These are phyloP conservation scores for Polydrusus cervinus DNA, from an alignment of 2,888 invertebrate species.

Conservation along the genomic window DNA sequence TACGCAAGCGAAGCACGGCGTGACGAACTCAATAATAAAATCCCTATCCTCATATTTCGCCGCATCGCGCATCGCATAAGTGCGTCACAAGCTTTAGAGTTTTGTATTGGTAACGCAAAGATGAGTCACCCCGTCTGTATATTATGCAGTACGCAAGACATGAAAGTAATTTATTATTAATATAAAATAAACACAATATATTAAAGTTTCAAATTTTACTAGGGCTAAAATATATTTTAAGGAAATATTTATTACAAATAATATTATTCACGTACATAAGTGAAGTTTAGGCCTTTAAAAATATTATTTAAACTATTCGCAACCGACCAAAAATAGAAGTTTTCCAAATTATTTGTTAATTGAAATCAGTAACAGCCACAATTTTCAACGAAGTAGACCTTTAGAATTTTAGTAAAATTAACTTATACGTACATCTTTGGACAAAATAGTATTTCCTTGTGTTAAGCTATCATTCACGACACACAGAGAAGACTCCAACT, in stretches of 20 bases:
- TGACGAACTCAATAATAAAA: no score
- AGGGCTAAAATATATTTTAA: conserved; percentile 10
- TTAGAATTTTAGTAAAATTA: conserved; percentile 13
- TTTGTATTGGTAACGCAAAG: no score
- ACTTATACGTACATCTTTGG: neutral
- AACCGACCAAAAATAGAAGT: conserved; percentile 19
- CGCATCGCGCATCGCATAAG: no score
- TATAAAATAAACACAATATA: no score
- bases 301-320: neutral
- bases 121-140: no score
- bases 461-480: neutral
- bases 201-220: conserved; percentile 5
- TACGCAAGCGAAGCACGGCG: no score
- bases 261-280: neutral
- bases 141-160: no score
- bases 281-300: conserved; percentile 13
- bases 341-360: conserved; percentile 8
- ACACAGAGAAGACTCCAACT: no score
- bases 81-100: no score
- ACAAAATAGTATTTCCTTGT: neutral
- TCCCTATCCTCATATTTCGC: no score
- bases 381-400: conserved; percentile 19
- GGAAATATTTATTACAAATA: neutral
- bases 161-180: no score
- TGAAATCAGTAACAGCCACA: conserved; percentile 25